Percentiles rank a stretch among this genome's conserved stretches.
phyloP scores from a whole-genome alignment of 2,113 vertebrate genomes.

The Onychostoma macrolepis region DNA sequence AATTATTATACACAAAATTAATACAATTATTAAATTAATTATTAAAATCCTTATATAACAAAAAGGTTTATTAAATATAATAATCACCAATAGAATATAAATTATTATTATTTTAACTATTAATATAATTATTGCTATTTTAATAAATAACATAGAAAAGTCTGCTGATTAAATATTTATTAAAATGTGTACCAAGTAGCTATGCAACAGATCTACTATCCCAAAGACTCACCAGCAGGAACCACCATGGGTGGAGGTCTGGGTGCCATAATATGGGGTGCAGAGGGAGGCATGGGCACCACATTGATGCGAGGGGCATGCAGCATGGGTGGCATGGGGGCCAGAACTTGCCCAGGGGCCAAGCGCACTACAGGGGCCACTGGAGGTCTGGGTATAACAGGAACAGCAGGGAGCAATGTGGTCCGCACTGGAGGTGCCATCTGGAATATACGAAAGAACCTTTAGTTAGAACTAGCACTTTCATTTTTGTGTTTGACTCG shows the following conservation, averaged over 20 bases:
- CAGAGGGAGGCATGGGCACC: conserved; percentile 91
- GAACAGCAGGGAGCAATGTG: conserved; percentile 90
- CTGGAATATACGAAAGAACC: conserved; percentile 66
- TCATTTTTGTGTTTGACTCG: too few species aligned
- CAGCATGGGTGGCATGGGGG: conserved; percentile 92
- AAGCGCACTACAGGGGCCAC: conserved; percentile 91
- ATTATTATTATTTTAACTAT: too few species aligned
- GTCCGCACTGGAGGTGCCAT: conserved; percentile 88
- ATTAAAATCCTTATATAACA: too few species aligned
- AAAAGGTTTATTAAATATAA: too few species aligned
- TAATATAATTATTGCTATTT: too few species aligned
- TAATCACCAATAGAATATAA: too few species aligned
- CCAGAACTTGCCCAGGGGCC: conserved; percentile 86
- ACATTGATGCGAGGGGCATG: conserved; percentile 92
- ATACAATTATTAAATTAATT: not conserved
- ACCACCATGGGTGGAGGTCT: conserved; percentile 97
- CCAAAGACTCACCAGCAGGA: conserved; percentile 81
- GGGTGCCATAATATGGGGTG: conserved; percentile 90
- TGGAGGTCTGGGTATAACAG: conserved; percentile 88
- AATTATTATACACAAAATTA: not conserved
- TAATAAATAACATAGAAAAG: too few species aligned
- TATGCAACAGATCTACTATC: not conserved
- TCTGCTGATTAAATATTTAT: too few species aligned
- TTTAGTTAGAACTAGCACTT: not conserved
- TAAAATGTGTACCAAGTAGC: not conserved